Conservation (phyloP, 2,113 vertebrate genomes). For the Tringa solitaria region DNA sequence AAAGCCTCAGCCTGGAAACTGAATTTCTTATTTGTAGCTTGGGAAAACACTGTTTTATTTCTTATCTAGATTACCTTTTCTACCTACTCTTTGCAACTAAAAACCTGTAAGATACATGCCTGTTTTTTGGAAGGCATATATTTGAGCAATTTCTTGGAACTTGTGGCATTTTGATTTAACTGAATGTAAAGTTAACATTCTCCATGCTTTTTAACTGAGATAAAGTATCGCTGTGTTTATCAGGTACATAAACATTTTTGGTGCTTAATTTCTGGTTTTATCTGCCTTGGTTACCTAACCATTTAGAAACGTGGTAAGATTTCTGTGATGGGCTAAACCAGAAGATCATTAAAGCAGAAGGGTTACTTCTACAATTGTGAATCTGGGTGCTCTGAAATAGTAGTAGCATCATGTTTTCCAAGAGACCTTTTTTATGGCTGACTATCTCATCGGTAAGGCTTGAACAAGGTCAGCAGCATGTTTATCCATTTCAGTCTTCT, state of each 20-base stretch:
- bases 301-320: background rate
- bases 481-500: slow-evolving; percentile 41
- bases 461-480: slow-evolving; percentile 57
- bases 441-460: slow-evolving; percentile 61
- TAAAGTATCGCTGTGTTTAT: background rate
- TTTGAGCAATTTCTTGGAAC: background rate
- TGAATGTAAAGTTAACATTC: background rate
- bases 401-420: slow-evolving; percentile 68
- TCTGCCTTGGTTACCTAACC: background rate
- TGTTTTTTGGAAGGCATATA: background rate
- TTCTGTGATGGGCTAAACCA: slow-evolving; percentile 6
- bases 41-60: background rate
- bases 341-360: slow-evolving; percentile 30
- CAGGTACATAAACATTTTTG: background rate
- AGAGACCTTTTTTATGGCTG: slow-evolving; percentile 56
- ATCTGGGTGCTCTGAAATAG: slow-evolving; percentile 57
- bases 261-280: background rate
- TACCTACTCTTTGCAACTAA: background rate
- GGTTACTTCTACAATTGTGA: slow-evolving; percentile 30
- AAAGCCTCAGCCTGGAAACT: background rate
- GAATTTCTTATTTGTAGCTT: background rate
- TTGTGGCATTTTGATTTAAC: background rate
- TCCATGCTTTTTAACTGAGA: background rate
- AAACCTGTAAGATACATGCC: background rate
- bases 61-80: background rate